phyloP scores from a whole-genome alignment of 2,888 invertebrate species.

The Chrysina gloriosa region DNA sequence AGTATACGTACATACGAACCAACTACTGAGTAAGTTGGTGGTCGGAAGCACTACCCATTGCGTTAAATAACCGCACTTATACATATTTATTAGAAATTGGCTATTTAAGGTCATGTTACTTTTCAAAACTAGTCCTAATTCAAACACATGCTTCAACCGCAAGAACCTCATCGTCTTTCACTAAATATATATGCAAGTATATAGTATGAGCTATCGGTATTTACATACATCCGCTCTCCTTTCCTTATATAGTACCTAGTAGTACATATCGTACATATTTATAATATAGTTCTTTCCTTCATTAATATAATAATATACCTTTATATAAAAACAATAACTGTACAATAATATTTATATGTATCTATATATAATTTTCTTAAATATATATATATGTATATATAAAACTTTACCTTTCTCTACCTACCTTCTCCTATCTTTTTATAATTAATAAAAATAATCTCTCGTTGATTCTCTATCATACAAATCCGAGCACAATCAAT shows the following conservation, averaged over 20 bases:
- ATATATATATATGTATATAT: constrained; percentile 24
- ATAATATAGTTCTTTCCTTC: neutral
- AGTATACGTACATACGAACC: too few relatives aligned
- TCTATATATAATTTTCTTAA: constrained; percentile 30
- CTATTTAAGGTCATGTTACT: too few relatives aligned
- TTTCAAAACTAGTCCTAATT: too few relatives aligned
- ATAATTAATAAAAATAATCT: too few relatives aligned
- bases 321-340: constrained; percentile 39
- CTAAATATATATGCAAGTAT: neutral
- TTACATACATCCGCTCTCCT: neutral
- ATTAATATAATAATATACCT: constrained; percentile 2
- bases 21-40: too few relatives aligned
- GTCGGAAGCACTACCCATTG: too few relatives aligned
- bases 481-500: too few relatives aligned
- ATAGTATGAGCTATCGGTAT: constrained; percentile 19
- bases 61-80: too few relatives aligned
- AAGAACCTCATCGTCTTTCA: too few relatives aligned
- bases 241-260: constrained; percentile 1
- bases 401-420: constrained; percentile 17
- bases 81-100: neutral
- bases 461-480: too few relatives aligned
- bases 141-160: too few relatives aligned
- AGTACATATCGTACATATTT: constrained; percentile 24
- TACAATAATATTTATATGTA: constrained; percentile 41
- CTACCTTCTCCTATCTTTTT: neutral